Evolutionary conservation across 2,797 vertebrate species (phyloP).

Genomic region (Sarcophilus harrisii): DNA sequence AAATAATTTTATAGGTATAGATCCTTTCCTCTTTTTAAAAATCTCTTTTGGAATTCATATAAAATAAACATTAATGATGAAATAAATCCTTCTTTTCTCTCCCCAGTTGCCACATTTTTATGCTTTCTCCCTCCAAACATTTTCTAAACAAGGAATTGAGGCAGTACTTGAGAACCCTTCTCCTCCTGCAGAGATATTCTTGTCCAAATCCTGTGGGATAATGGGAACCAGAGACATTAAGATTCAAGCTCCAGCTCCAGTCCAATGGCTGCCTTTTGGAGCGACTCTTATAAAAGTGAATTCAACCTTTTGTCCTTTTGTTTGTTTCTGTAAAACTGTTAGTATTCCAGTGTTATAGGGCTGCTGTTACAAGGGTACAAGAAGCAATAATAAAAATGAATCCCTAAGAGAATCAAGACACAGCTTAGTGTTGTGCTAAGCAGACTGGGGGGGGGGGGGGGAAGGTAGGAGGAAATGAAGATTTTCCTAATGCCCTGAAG

Average conservation of each 20-base stretch:
- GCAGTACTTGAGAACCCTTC: conserved; percentile 10
- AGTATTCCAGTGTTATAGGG: not conserved
- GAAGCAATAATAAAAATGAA: conserved; percentile 24
- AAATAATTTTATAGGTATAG: no score
- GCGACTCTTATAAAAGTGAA: conserved; percentile 7
- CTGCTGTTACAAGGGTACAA: not conserved
- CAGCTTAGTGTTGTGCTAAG: not conserved
- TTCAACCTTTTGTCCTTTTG: not conserved
- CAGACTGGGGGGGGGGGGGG: not conserved
- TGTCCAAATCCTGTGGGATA: conserved; percentile 6
- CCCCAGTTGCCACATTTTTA: not conserved
- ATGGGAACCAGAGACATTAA: conserved; percentile 8
- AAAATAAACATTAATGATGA: no score
- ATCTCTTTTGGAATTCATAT: no score
- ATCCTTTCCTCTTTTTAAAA: no score
- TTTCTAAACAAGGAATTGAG: not conserved
- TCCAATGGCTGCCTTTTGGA: conserved; percentile 4
- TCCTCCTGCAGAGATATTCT: not conserved
- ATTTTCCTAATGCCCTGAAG: not conserved
- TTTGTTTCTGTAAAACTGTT: conserved; percentile 32
- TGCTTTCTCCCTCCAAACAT: not conserved
- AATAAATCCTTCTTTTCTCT: conserved; percentile 34
- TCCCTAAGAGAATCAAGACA: not conserved
- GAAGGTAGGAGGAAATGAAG: not conserved
- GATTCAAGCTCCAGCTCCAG: not conserved